Conservation (phyloP, 2,113 vertebrate species). For the Gobius niger region DNA sequence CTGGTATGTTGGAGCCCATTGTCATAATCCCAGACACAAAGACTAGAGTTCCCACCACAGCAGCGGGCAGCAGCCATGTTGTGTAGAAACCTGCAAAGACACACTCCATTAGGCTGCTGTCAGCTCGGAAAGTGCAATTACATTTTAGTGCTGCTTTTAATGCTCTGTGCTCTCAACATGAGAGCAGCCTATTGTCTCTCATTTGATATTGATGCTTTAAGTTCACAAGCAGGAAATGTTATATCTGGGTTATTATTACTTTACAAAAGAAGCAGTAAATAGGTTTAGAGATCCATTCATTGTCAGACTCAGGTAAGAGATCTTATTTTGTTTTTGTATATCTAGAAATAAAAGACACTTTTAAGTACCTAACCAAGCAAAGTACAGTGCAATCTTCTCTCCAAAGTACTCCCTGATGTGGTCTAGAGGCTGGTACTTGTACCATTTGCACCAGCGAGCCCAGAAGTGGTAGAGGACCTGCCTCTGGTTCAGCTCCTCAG, state of each 20-base stretch:
- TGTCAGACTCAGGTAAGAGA: not conserved
- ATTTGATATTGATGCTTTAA: not conserved
- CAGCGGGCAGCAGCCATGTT: conserved; percentile 80
- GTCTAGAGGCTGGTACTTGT: conserved; percentile 81
- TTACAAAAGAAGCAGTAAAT: not conserved
- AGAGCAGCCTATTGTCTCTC: not conserved
- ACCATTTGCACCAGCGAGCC: conserved; percentile 81
- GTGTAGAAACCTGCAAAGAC: conserved; percentile 79
- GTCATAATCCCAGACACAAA: conserved; percentile 78
- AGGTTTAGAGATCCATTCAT: not conserved
- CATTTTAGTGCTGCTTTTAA: conserved; percentile 9
- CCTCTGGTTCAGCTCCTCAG: conserved; percentile 74
- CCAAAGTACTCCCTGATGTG: conserved; percentile 78
- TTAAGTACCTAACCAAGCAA: conserved; percentile 75
- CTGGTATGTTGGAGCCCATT: conserved; percentile 76
- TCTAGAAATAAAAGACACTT: not conserved
- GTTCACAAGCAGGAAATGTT: not conserved
- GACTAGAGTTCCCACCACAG: conserved; percentile 77
- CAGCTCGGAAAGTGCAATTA: conserved; percentile 13
- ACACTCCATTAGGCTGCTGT: conserved; percentile 37
- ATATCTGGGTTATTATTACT: not conserved
- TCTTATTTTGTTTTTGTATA: not conserved
- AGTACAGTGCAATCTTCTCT: conserved; percentile 79
- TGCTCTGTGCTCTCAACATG: not conserved
- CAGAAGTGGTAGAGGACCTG: conserved; percentile 78